Base-by-base conservation (phyloP, 2,888 invertebrate species). In the Tetanocera ferruginea region DNA sequence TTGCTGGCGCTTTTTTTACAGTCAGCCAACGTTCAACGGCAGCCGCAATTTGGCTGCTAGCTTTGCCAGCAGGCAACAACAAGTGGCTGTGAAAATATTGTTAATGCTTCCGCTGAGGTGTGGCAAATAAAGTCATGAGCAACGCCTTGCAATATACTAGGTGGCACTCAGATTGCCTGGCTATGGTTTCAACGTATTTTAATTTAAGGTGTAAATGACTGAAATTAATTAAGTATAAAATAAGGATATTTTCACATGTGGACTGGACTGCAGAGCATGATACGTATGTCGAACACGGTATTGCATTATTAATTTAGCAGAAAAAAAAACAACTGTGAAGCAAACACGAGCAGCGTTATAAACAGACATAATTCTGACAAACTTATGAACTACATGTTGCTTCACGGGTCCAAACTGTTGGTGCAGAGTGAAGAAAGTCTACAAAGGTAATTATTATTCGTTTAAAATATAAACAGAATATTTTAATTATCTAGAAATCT, bases 51-150 rank as follows among this genome's bases (percentile, higher is more conserved):
- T 43, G 49, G 67, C 67, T 19, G 43, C 25, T 28, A 28, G 49
- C 37, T 8, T 25, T n/a, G 55, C 55, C 55, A 23, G 25, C 72
- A 19, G 52, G 25, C 73, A 28, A 8, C 55, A 71, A 23, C 52
- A 74, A 62, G 73, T 74, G 60, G 60, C 73, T 62, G 62, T 62
- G 62, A 49, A 62, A 66, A 37, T n/a, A 34, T 55, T 6, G 52
- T 23, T 55, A 66, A 67, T 66, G 67, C 75, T 66, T 75, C 75
- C 67, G 75, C 75, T 37, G 67, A 66, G 75, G 75, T 75, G 75
- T 75, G 75, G 75, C 67, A 67, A 75, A 66, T 75, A 67, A 55
- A 75, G 75, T 55, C 75, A 67, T 67, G 67, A 75, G 67, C 66
- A 67, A 66, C 75, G 75, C 75, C 75, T 67, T 17, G 66, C 55